These are phyloP conservation scores for Wiebesia pumilae DNA, from an alignment of 1,140 invertebrate species.

Conservation along the genomic window DNA sequence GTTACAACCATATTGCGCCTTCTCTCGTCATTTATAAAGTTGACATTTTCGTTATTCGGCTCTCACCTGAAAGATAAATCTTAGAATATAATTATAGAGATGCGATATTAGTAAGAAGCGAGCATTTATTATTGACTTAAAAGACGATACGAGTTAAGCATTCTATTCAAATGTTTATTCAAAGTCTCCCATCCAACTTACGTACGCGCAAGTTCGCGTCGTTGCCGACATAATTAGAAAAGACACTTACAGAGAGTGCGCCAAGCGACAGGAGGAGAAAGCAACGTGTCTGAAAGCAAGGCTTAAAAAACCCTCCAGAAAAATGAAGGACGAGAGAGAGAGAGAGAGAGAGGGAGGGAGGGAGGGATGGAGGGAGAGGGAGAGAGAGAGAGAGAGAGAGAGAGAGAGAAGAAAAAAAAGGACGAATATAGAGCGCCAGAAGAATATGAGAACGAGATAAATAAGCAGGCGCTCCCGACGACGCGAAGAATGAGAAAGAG, in stretches of 20 bases:
- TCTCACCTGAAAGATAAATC: no score
- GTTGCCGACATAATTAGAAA: constrained; percentile 31
- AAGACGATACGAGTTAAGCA: background rate
- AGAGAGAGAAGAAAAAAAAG: background rate
- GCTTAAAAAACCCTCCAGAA: background rate
- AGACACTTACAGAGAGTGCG: constrained; percentile 11
- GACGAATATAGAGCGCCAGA: constrained; percentile 34
- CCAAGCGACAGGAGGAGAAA: constrained; percentile 20
- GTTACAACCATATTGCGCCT: no score
- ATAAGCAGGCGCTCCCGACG: constrained; percentile 34
- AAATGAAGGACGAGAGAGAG: constrained; percentile 17
- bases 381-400: constrained; percentile 3
- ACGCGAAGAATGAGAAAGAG: background rate
- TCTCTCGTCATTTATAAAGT: no score
- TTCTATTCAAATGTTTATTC: constrained; percentile 25
- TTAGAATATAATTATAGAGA: no score
- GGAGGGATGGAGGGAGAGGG: background rate
- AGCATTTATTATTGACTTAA: no score
- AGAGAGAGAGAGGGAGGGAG: background rate
- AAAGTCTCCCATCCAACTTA: background rate
- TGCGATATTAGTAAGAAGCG: no score
- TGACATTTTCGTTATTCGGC: no score
- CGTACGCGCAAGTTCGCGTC: constrained; percentile 11
- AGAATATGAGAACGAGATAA: constrained; percentile 43
- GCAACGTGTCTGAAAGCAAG: background rate